Base-by-base conservation (phyloP, 2,797 vertebrate genomes). In the Psittacula derbiana region DNA sequence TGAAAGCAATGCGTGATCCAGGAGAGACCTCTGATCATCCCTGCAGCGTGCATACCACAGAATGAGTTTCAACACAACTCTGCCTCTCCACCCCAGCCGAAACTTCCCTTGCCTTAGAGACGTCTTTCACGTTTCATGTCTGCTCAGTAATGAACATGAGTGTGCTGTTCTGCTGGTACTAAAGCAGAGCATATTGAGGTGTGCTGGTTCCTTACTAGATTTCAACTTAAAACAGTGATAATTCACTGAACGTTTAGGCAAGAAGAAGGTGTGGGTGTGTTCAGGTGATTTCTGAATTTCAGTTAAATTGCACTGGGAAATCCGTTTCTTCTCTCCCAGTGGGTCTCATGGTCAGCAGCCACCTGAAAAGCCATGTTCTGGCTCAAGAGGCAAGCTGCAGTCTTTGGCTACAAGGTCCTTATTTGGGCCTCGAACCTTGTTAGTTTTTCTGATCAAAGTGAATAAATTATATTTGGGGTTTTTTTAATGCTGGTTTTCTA, bases 11-110 rank as follows among this genome's bases (percentile, higher is more conserved):
- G n/a, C 0, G 1, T 12, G 12, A 43, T n/a, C 31, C 84, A 57
- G 84, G 67, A 82, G 79, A 57, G 65, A 28, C 33, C 49, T 88
- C 85, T 95, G 40, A 90, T 95, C 52, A 80, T 83, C 72, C 5
- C 2, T 67, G 55, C 2, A 1, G 25, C 33, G 47, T 38, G 72
- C 33, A 67, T 30, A 25, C 38, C 24, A 2, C 8, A 36, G 86
- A 38, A 46, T 13, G 30, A 55, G 60, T 60, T 72, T 85, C 82
- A 83, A 8, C 76, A 31, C 30, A 64, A 71, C 64, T 79, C 73
- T 92, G 60, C 44, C 74, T 80, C 60, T 87, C 55, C 87, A 67
- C 43, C 41, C 58, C 80, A 55, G 70, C 55, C 5, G 1, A 40
- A 84, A 43, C 67, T 62, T 66, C 84, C 78, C 76, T 79, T 23